Conservation (phyloP, 2,888 invertebrate species). For the Myopa testacea region DNA sequence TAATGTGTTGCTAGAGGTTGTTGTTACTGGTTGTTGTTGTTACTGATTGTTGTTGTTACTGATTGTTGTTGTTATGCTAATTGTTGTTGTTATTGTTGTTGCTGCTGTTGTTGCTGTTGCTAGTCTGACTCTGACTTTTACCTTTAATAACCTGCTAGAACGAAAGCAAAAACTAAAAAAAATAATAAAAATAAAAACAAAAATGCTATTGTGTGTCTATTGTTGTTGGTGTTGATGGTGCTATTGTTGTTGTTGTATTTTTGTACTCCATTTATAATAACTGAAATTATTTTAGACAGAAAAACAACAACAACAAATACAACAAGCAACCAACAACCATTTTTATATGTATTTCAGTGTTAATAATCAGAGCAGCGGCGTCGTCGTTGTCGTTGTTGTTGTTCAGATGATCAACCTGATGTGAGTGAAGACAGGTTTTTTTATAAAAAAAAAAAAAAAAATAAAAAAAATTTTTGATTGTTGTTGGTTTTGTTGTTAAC, state of each 20-base stretch:
- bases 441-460: not conserved
- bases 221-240: not conserved
- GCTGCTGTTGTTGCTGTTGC: not conserved
- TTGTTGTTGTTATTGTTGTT: not conserved
- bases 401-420: conserved; percentile 14
- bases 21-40: not conserved
- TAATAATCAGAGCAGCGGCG: not conserved
- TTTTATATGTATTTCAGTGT: conserved; percentile 3
- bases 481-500: conserved; percentile 16
- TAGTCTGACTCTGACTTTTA: not conserved
- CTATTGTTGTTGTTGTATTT: not conserved
- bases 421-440: conserved; percentile 28
- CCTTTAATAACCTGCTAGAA: conserved; percentile 15
- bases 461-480: not conserved
- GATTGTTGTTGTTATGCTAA: not conserved
- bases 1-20: not conserved
- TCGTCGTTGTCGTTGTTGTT: not conserved
- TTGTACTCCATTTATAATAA: conserved; percentile 4
- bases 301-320: not conserved
- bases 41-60: not conserved
- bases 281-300: conserved; percentile 9
- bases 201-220: not conserved
- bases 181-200: not conserved
- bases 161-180: not conserved
- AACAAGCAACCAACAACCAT: not conserved